Evolutionary conservation across 2,888 invertebrate genomes (phyloP).

Genomic region (Frankliniella fusca): DNA sequence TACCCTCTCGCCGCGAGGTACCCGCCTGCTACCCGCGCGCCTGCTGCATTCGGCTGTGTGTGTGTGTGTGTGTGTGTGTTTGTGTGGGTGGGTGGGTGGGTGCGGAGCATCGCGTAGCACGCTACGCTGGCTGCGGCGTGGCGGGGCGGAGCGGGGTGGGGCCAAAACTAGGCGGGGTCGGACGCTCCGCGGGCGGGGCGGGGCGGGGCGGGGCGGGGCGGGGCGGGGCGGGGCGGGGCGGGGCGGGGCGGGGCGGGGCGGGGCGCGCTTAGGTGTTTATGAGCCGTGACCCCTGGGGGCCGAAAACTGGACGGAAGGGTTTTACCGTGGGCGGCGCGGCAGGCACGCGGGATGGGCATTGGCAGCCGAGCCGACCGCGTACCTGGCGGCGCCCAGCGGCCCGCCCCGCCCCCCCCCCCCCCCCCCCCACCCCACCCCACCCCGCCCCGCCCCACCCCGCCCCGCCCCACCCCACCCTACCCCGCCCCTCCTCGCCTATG

Average conservation of each 20-base stretch:
- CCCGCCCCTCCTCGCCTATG: no score
- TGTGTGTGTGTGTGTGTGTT: background rate
- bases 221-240: background rate
- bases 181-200: background rate
- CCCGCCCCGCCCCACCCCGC: no score
- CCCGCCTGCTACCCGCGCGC: background rate
- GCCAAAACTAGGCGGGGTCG: background rate
- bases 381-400: background rate
- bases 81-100: background rate
- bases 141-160: background rate
- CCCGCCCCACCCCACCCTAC: no score
- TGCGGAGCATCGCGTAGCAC: background rate
- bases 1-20: background rate
- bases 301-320: background rate
- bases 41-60: background rate
- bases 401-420: no score
- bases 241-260: background rate
- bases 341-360: background rate
- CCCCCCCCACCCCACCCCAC: no score
- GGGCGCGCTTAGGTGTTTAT: conserved; percentile 14
- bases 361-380: background rate
- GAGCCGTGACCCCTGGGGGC: conserved; percentile 1
- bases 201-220: background rate
- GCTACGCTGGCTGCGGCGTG: background rate
- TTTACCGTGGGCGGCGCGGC: background rate